phyloP scores from a whole-genome alignment of 2,797 vertebrate genomes.

The Gallinago nigripennis region DNA sequence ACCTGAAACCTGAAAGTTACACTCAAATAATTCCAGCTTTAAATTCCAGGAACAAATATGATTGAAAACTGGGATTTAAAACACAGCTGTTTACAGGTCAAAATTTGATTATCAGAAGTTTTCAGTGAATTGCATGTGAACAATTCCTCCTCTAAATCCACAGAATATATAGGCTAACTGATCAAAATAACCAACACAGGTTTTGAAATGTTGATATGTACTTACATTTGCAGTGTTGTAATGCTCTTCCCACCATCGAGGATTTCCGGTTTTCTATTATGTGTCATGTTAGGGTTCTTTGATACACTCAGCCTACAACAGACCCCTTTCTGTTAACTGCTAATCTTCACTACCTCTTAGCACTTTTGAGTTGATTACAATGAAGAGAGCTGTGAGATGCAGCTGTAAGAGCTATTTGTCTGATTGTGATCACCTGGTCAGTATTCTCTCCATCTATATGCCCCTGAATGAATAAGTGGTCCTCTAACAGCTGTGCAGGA shows the following conservation, averaged over 20 bases:
- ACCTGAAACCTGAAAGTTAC: background rate
- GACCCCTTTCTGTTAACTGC: background rate
- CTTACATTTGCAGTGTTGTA: background rate
- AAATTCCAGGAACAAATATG: background rate
- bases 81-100: background rate
- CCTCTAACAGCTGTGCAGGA: background rate
- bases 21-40: background rate
- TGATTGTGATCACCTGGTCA: background rate
- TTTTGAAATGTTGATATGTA: background rate
- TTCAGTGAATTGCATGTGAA: background rate
- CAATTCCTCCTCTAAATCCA: background rate
- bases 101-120: background rate
- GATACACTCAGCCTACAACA: background rate
- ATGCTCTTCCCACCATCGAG: accelerated
- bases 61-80: background rate
- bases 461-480: background rate
- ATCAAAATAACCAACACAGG: background rate
- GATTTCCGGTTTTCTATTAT: background rate
- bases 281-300: background rate
- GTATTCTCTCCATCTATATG: background rate
- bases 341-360: background rate
- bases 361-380: background rate
- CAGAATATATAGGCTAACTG: background rate
- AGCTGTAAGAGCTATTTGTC: background rate
- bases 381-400: background rate